Base-by-base conservation (phyloP, 1,140 invertebrate species). In the Condylostylus longicornis region DNA sequence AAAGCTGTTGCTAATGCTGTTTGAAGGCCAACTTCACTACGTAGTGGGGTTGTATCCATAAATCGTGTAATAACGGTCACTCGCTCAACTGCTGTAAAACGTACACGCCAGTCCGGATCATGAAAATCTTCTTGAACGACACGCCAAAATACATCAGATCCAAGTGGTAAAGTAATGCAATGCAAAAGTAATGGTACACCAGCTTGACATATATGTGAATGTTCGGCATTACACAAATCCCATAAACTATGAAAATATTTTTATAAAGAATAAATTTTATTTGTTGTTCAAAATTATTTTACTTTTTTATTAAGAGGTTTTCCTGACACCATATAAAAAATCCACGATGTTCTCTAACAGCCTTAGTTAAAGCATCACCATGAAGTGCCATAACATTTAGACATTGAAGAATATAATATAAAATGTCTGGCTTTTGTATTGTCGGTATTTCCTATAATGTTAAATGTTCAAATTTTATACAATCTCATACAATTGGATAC, bases 241-340 rank as follows among this genome's bases (percentile, higher is more conserved):
- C 94, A 98, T 31, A 98, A 66, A 55, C 90, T 94, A 47, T 57
- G 69, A 48, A 40, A n/a, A n/a, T n/a, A n/a, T n/a, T n/a, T n/a
- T 32, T 14, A 6, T 18, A 7, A 32, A 32, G 13, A 7, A 8
- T 18, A 18, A 9, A 32, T 5, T 33, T 37, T n/a, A 37, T 31
- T 8, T 25, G 7, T 25, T 7, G 23, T 25, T 25, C 7, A 25
- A 25, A 17, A 6, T 29, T 25, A 8, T 63, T 72, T 66, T 68
- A 94, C 87, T 90, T 93, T 54, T 86, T 86, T 42, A 98, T 90
- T 1, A 98, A 64, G 14, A 94, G 64, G 66, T 94, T 95, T 64
- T 96, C 89, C 60, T 98, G 90, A 45, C 85, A 90, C 86, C 91
- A 97, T 40, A 95, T 89, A 37, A 98, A 79, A 66, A 97, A 98